phyloP scores from a whole-genome alignment of 2,888 invertebrate genomes.

The Embidobia sp. region DNA sequence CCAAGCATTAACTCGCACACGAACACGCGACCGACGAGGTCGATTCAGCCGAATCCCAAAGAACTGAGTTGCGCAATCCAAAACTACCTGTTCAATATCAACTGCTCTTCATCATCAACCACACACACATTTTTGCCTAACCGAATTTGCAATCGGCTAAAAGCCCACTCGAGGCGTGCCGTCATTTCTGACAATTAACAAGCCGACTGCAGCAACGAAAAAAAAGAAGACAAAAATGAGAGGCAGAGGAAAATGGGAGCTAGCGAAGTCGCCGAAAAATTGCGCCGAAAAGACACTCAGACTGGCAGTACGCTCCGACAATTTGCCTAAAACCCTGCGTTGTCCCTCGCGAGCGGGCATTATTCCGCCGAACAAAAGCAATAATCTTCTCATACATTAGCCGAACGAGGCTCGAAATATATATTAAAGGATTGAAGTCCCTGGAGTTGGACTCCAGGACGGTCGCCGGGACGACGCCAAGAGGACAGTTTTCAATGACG shows the following conservation, averaged over 20 bases:
- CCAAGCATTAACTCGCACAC: no score
- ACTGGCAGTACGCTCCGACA: conserved; percentile 39
- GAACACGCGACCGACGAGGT: no score
- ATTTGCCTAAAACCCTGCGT: conserved; percentile 61
- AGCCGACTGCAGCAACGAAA: conserved; percentile 23
- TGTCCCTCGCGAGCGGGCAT: conserved; percentile 51
- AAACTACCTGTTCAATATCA: no score
- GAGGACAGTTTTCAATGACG: background rate
- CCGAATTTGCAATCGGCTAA: conserved; percentile 27
- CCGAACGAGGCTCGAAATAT: conserved; percentile 39
- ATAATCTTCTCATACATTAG: conserved; percentile 61
- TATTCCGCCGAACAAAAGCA: conserved; percentile 61
- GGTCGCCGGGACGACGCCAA: conserved; percentile 22
- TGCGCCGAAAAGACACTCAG: conserved; percentile 33
- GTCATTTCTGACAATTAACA: conserved; percentile 38
- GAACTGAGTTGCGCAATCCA: no score
- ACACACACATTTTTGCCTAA: conserved; percentile 25
- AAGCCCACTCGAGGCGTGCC: conserved; percentile 21
- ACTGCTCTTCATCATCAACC: no score
- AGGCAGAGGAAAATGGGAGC: background rate
- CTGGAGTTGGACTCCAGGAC: no score
- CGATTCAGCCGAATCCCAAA: no score
- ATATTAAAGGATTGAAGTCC: conserved; percentile 37
- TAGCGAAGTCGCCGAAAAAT: conserved; percentile 4
- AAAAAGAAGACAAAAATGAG: conserved; percentile 8